Conservation (phyloP, 2,888 invertebrate genomes). For the Pediacus dermestoides region DNA sequence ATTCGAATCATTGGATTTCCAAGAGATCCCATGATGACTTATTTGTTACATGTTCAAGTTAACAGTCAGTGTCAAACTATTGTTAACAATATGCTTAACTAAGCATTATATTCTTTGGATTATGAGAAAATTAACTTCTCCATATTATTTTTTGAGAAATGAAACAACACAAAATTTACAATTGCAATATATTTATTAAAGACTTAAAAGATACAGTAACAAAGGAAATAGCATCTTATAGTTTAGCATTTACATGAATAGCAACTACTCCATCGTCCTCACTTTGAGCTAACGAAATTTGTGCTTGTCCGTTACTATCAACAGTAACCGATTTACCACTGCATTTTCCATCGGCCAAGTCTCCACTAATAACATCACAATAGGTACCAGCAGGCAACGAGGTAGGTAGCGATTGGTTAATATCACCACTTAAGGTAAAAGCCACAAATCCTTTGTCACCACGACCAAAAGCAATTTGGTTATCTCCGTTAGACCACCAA, state of each 20-base stretch:
- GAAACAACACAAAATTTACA: too few species aligned
- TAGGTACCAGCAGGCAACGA: constrained; percentile 72
- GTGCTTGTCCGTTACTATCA: constrained; percentile 54
- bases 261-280: constrained; percentile 67
- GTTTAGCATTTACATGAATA: constrained; percentile 53
- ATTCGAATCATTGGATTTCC: too few species aligned
- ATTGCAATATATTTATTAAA: too few species aligned
- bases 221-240: constrained; percentile 15
- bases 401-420: constrained; percentile 61
- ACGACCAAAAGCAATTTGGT: constrained; percentile 81
- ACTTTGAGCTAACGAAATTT: constrained; percentile 53
- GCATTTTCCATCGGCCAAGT: constrained; percentile 53
- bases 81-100: too few species aligned
- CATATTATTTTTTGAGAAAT: too few species aligned
- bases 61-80: too few species aligned
- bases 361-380: constrained; percentile 83
- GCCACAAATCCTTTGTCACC: constrained; percentile 67
- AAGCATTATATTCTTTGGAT: too few species aligned
- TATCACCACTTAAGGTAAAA: constrained; percentile 63
- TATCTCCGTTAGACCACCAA: constrained; percentile 80
- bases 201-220: too few species aligned
- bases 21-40: too few species aligned
- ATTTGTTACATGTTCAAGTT: too few species aligned
- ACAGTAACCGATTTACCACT: constrained; percentile 64
- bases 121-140: too few species aligned